phyloP scores from a whole-genome alignment of 1,140 invertebrate species.

The Himalopsyche phryganea region DNA sequence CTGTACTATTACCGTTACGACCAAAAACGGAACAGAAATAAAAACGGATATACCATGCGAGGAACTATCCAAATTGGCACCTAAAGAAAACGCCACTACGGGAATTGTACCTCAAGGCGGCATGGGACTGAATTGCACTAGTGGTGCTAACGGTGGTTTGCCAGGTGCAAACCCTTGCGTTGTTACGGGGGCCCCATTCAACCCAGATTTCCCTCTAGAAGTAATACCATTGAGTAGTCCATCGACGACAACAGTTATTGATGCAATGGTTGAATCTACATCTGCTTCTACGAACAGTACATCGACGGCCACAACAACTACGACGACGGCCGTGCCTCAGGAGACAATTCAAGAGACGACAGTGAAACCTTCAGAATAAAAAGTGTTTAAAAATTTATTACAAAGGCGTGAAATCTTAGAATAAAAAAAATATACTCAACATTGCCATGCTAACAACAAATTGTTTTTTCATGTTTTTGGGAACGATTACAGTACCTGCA shows the following conservation, averaged over 20 bases:
- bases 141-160: neutral
- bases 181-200: neutral
- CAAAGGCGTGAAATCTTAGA: too few species aligned
- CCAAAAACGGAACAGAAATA: conserved; percentile 44
- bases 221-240: conserved; percentile 14
- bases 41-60: conserved; percentile 51
- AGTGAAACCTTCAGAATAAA: neutral
- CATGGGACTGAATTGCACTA: conserved; percentile 1
- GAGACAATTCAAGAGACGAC: neutral
- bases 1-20: conserved; percentile 47
- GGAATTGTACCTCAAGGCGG: neutral
- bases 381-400: too few species aligned
- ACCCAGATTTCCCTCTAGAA: conserved; percentile 9
- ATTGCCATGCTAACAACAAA: too few species aligned
- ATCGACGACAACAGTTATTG: conserved; percentile 6
- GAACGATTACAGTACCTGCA: too few species aligned
- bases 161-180: neutral
- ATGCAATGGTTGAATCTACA: neutral
- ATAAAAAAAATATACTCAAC: too few species aligned
- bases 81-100: conserved; percentile 14
- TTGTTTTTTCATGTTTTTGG: too few species aligned
- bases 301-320: conserved; percentile 2
- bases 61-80: conserved; percentile 35
- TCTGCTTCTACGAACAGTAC: neutral
- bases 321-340: neutral